Percentiles rank a stretch among this genome's conserved stretches.
phyloP scores from a whole-genome alignment of 2,113 vertebrate species.

The Pseudonaja textilis region DNA sequence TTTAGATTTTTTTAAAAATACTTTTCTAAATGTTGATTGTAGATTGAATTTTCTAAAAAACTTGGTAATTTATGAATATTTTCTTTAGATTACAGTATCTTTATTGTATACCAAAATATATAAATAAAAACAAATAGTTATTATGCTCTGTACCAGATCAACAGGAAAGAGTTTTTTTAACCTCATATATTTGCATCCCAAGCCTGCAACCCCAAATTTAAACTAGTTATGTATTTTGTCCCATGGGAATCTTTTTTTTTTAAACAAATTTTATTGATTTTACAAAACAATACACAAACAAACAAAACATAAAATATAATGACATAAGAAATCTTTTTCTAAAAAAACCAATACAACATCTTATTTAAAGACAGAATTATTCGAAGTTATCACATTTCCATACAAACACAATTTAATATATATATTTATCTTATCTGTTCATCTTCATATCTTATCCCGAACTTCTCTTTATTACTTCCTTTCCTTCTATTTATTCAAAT shows the following conservation, averaged over 20 bases:
- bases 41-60: not conserved
- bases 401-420: too few species aligned
- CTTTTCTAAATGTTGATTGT: not conserved
- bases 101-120: not conserved
- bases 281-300: too few species aligned
- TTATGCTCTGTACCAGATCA: not conserved
- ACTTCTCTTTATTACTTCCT: too few species aligned
- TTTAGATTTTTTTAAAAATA: not conserved
- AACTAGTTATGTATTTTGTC: not conserved
- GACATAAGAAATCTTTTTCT: too few species aligned
- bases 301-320: too few species aligned
- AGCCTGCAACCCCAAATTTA: not conserved
- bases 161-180: not conserved
- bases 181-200: not conserved
- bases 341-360: too few species aligned
- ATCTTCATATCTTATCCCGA: too few species aligned
- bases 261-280: too few species aligned
- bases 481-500: too few species aligned
- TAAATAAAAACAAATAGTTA: not conserved
- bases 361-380: too few species aligned
- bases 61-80: not conserved
- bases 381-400: too few species aligned
- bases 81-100: not conserved
- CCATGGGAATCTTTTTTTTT: not conserved
- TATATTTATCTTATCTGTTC: too few species aligned